These are phyloP conservation scores for Caenorhabditis sulstoni DNA, from an alignment of 2,888 invertebrate species.

Conservation along the genomic window DNA sequence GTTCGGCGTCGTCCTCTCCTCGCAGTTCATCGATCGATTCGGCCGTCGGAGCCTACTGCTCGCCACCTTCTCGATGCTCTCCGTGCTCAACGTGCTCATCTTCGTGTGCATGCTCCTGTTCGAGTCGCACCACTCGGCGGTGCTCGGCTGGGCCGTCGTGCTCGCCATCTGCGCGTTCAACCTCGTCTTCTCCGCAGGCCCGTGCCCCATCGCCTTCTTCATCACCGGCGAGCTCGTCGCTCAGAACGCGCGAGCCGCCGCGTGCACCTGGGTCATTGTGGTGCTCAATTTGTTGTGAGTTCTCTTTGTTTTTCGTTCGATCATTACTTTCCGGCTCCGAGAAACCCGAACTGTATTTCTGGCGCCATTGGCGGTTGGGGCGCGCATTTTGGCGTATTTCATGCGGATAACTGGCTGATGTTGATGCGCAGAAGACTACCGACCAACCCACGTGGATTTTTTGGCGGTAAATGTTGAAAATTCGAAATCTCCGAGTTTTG, in stretches of 20 bases:
- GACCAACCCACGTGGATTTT: too few species aligned
- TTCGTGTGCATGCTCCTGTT: conserved; percentile 63
- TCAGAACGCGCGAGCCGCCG: conserved; percentile 45
- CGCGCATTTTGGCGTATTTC: too few species aligned
- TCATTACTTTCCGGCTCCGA: too few species aligned
- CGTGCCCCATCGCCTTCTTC: conserved; percentile 53
- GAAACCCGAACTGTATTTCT: too few species aligned
- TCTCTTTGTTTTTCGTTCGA: too few species aligned
- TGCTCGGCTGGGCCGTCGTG: conserved; percentile 43
- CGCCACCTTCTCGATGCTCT: conserved; percentile 25
- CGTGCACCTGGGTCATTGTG: conserved; percentile 44
- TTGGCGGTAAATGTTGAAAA: too few species aligned
- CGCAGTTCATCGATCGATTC: conserved; percentile 42
- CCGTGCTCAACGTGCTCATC: conserved; percentile 61
- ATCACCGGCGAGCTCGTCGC: conserved; percentile 52
- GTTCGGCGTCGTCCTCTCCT: conserved; percentile 47
- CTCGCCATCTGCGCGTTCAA: conserved; percentile 53
- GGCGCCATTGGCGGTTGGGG: too few species aligned
- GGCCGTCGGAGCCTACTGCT: conserved; percentile 54
- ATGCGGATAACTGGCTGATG: too few species aligned
- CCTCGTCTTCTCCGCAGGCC: conserved; percentile 43
- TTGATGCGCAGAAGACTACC: too few species aligned
- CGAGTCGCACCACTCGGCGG: conserved; percentile 24
- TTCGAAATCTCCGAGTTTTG: too few species aligned
- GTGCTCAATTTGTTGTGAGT: conserved; percentile 40